phyloP scores from a whole-genome alignment of 1,140 invertebrate species.

The Dryas iulia region DNA sequence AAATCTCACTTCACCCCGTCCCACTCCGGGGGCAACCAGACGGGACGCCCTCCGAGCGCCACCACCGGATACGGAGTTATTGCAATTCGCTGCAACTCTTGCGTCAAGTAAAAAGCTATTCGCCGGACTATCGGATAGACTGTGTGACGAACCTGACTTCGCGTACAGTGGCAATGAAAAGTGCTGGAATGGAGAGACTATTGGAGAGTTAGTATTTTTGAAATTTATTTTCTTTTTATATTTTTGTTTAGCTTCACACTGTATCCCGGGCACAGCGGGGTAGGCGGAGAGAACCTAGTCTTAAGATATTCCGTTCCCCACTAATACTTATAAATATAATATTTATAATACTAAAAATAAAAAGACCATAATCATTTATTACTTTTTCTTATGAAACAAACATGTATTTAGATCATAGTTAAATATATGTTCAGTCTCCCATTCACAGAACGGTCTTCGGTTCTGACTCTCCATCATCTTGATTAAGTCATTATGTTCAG shows the following conservation, averaged over 20 bases:
- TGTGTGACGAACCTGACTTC: conserved; percentile 84
- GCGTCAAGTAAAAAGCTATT: conserved; percentile 86
- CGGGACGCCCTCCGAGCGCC: conserved; percentile 61
- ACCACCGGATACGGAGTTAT: conserved; percentile 80
- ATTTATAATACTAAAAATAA: too few relatives aligned
- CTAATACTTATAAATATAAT: too few relatives aligned
- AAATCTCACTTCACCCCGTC: conserved; percentile 36
- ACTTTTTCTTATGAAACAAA: too few relatives aligned
- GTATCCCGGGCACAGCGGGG: too few relatives aligned
- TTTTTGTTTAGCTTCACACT: neutral
- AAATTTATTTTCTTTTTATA: neutral
- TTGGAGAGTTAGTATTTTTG: conserved; percentile 88
- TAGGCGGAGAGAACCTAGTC: too few relatives aligned
- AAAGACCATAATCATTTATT: too few relatives aligned
- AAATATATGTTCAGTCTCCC: too few relatives aligned
- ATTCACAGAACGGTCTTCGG: too few relatives aligned
- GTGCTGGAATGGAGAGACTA: conserved; percentile 88
- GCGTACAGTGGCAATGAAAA: conserved; percentile 81
- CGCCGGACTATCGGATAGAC: conserved; percentile 83
- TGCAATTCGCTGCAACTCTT: conserved; percentile 84
- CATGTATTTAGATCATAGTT: too few relatives aligned
- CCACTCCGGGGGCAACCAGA: conserved; percentile 45
- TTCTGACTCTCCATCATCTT: too few relatives aligned
- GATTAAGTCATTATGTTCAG: too few relatives aligned
- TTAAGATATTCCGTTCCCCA: too few relatives aligned